Base-by-base conservation (phyloP, 2,888 invertebrate species). In the Acholoe squamosa region DNA sequence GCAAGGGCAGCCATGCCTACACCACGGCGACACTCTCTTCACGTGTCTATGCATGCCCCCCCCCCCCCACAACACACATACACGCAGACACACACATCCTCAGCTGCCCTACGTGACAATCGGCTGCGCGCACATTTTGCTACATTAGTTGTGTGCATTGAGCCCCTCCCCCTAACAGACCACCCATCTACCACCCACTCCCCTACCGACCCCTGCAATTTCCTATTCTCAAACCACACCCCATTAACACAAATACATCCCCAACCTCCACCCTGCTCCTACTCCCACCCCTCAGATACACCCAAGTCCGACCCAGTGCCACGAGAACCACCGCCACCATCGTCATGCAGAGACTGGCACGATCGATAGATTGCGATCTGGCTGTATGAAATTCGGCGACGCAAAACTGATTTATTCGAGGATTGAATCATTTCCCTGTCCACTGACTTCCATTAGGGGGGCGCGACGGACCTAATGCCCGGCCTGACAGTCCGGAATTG, bases 381-480 rank as follows among this genome's bases (percentile, higher is more conserved):
- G 33, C 80, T 80, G 80, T 80, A 80, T 80, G 80, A 80, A 80
- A 80, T 80, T 80, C 80, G 43, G 14, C 80, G 80, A 80, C 80
- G 80, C 80, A 80, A 80, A 80, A 80, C 80, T 80, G 80, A 80
- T 80, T 80, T 80, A 80, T 80, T 80, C 80, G 43, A 80, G 80
- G 80, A 80, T 80, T 80, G 80, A 80, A 80, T 80, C 43, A 80
- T 80, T 80, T 80, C 34, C 80, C 80, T 80, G 80, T 80, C 80
- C 80, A 43, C 80, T 80, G 80, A 43, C 80, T 80, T 80, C 80
- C 80, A 80, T 80, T 80, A 80, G 80, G 80, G 16, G 43, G 80
- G 80, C 80, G 80, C 33, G 33, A 7, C 80, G 12, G 80, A 43
- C 71, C 28, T 71, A 71, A 71, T 71, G 71, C 71, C 71, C 71